phyloP scores from a whole-genome alignment of 2,888 invertebrate species.

The Apantesis nais region DNA sequence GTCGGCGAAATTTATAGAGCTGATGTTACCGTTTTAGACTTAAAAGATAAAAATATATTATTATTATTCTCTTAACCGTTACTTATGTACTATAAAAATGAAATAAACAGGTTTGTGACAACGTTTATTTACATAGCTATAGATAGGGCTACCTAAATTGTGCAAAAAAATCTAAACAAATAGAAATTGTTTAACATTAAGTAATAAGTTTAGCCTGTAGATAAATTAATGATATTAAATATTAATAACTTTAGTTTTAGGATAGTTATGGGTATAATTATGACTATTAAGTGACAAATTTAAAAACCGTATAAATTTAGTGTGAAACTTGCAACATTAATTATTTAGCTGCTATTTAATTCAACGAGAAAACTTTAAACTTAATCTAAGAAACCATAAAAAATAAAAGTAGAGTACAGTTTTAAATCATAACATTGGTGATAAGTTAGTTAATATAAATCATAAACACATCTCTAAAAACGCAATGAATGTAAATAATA shows the following conservation, averaged over 20 bases:
- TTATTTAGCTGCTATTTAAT: too few species aligned
- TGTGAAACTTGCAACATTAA: too few species aligned
- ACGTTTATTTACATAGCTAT: background rate
- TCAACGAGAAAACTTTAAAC: background rate
- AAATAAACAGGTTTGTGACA: background rate
- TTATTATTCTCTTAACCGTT: background rate
- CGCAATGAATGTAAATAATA: background rate
- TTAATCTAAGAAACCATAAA: background rate
- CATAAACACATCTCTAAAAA: background rate
- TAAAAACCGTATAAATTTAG: too few species aligned
- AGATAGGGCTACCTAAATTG: background rate
- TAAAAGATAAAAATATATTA: background rate
- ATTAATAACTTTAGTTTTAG: too few species aligned
- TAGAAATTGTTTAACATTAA: background rate
- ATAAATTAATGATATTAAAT: background rate
- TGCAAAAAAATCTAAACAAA: background rate
- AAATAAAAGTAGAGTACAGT: background rate
- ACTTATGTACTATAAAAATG: background rate
- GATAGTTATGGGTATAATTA: too few species aligned
- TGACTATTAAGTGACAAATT: too few species aligned
- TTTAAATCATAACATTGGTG: background rate
- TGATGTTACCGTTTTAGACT: slow-evolving; percentile 52
- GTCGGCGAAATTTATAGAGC: slow-evolving; percentile 55
- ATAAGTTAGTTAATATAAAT: background rate
- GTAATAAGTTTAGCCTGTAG: background rate